These are phyloP conservation scores for Pluvialis apricaria DNA, from an alignment of 2,113 vertebrate species.

Conservation along the genomic window DNA sequence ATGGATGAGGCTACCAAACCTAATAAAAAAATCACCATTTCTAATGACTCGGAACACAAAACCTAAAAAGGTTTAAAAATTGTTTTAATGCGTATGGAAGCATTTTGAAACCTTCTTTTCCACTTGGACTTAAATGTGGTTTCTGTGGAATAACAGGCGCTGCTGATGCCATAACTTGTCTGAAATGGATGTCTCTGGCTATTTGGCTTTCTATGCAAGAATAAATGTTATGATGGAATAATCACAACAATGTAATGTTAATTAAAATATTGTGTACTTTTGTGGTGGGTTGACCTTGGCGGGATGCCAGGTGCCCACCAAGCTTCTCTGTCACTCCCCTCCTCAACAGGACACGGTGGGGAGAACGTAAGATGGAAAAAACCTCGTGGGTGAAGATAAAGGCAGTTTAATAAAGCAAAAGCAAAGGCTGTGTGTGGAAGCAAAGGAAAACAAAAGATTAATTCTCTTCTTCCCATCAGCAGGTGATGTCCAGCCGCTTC, in stretches of 20 bases:
- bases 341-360: background rate
- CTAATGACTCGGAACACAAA: slow-evolving; percentile 65
- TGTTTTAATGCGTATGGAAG: background rate
- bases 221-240: background rate
- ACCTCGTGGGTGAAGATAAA: background rate
- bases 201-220: background rate
- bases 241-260: background rate
- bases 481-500: background rate
- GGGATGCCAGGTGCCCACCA: background rate
- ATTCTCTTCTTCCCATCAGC: background rate
- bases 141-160: background rate
- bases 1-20: slow-evolving; percentile 90
- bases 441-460: background rate
- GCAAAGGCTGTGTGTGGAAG: background rate
- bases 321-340: background rate
- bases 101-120: background rate
- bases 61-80: background rate
- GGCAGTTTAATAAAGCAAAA: background rate
- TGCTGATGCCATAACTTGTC: background rate
- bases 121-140: background rate
- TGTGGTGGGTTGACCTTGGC: background rate
- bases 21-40: slow-evolving; percentile 76
- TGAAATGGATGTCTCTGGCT: background rate
- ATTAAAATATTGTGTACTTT: background rate
- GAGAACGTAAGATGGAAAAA: background rate